Conservation (phyloP, 2,888 invertebrate species). For the Spodoptera exigua region DNA sequence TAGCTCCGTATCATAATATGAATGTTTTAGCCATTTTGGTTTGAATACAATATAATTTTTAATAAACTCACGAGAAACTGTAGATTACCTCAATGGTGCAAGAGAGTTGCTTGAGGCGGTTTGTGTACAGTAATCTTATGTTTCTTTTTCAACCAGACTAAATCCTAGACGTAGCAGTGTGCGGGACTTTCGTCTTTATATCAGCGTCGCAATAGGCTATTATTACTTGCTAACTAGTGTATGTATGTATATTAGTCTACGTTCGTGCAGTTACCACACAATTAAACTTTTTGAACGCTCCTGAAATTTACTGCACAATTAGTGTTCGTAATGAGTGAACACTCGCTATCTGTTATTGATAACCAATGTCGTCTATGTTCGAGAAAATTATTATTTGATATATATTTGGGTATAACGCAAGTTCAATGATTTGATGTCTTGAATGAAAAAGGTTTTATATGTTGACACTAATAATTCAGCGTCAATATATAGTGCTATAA, state of each 20-base stretch:
- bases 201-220: conserved; percentile 30
- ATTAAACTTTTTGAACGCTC: conserved; percentile 51
- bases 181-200: conserved; percentile 28
- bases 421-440: conserved; percentile 35
- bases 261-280: conserved; percentile 48
- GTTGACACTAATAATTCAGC: conserved; percentile 30
- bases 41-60: conserved; percentile 13
- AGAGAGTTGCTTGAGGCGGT: conserved; percentile 34
- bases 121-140: conserved; percentile 44
- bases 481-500: conserved; percentile 18
- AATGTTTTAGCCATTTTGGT: conserved; percentile 16
- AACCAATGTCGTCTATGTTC: conserved; percentile 40
- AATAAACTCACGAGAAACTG: conserved; percentile 21
- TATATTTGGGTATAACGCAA: conserved; percentile 33
- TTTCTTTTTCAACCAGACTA: conserved; percentile 45
- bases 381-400: conserved; percentile 40
- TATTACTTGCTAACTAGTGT: conserved; percentile 27
- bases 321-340: conserved; percentile 41
- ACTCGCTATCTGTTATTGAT: conserved; percentile 39
- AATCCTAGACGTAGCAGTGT: conserved; percentile 30
- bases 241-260: conserved; percentile 25
- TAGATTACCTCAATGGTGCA: conserved; percentile 39
- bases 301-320: conserved; percentile 57
- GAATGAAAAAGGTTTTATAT: conserved; percentile 20
- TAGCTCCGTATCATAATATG: neutral